phyloP scores from a whole-genome alignment of 2,113 vertebrate genomes.

The Pithys albifrons region DNA sequence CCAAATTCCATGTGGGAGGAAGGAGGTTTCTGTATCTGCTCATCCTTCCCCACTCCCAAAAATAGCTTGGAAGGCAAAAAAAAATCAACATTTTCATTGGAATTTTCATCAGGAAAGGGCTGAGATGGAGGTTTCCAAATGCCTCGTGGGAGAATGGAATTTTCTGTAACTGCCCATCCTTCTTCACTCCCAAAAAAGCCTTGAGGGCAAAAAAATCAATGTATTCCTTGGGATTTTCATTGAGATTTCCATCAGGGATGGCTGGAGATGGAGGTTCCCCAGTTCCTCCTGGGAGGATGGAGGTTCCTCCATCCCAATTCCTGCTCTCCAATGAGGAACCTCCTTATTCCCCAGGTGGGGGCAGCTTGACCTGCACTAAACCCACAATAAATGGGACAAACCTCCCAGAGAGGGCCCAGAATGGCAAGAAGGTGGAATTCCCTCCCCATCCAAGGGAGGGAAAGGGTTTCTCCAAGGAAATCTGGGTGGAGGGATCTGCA shows the following conservation, averaged over 20 bases:
- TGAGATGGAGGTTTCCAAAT: neutral
- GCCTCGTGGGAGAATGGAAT: neutral
- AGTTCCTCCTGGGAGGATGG: neutral
- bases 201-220: too few relatives aligned
- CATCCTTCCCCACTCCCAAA: neutral
- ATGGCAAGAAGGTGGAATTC: neutral
- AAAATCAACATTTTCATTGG: neutral
- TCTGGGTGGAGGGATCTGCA: rapidly evolving
- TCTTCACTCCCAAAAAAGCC: too few relatives aligned
- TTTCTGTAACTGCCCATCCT: neutral
- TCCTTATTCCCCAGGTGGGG: neutral
- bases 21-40: neutral
- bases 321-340: neutral
- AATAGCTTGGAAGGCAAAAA: neutral
- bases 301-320: neutral
- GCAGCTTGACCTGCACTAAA: neutral
- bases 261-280: too few relatives aligned
- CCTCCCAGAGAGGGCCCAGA: neutral
- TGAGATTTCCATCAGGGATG: too few relatives aligned
- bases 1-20: neutral
- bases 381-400: neutral
- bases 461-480: neutral
- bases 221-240: too few relatives aligned
- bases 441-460: neutral
- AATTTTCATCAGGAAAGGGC: neutral